These are phyloP conservation scores for Quadroppia sp. DNA, from an alignment of 2,888 invertebrate genomes.

Conservation along the genomic window DNA sequence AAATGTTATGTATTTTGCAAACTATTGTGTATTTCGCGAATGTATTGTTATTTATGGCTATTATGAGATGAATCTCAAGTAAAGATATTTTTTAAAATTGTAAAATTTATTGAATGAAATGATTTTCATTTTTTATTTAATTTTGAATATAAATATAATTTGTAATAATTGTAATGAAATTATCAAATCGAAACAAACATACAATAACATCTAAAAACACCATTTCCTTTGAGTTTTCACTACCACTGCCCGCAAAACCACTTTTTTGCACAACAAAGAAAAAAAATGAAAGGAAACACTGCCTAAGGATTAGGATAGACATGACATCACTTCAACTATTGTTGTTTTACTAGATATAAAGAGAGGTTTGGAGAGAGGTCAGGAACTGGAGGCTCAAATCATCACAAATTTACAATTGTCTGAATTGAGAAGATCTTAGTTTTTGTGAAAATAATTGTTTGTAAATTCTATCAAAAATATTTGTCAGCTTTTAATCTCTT, in stretches of 20 bases:
- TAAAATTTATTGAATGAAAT: not conserved
- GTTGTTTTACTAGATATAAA: not conserved
- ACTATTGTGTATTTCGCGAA: not conserved
- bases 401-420: too few relatives aligned
- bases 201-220: not conserved
- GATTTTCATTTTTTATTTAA: not conserved
- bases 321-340: not conserved
- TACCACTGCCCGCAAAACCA: slow-evolving; percentile 1
- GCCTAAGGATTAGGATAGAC: not conserved
- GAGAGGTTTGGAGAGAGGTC: not conserved
- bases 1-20: slow-evolving; percentile 13
- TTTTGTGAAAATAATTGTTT: too few relatives aligned
- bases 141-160: not conserved
- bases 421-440: too few relatives aligned
- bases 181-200: not conserved
- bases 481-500: too few relatives aligned
- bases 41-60: slow-evolving; percentile 18
- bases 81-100: not conserved
- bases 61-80: not conserved
- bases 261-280: slow-evolving; percentile 14
- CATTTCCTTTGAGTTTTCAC: not conserved
- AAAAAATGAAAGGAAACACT: not conserved
- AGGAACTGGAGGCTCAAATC: not conserved
- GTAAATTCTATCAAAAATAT: too few relatives aligned
- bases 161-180: not conserved